Percentiles rank a stretch among this genome's conserved stretches.
Conservation (phyloP, 2,113 vertebrate genomes). For the Cryptomyrus ogoouensis region DNA sequence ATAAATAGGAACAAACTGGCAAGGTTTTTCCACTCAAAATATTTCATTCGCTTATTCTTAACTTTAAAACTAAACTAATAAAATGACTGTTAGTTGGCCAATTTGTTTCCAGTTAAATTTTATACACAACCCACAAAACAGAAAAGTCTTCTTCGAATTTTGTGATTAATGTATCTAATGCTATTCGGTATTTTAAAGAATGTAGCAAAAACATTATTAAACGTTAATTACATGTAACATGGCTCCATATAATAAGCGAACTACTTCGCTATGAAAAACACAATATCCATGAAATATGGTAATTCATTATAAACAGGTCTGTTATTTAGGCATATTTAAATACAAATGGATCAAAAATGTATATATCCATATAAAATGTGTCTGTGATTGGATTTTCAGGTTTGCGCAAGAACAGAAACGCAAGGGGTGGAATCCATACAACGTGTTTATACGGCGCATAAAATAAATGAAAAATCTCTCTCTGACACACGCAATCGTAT, state of each 20-base stretch:
- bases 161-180: background rate
- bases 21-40: background rate
- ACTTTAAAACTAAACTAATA: background rate
- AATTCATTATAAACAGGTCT: background rate
- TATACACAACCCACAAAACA: background rate
- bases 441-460: constrained; percentile 39
- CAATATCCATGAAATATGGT: background rate
- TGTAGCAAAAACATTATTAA: background rate
- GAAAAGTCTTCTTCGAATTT: background rate
- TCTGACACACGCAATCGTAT: constrained; percentile 77
- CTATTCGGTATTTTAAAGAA: background rate
- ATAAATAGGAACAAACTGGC: background rate
- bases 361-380: background rate
- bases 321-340: background rate
- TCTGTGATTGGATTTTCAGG: constrained; percentile 3
- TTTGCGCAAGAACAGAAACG: constrained; percentile 11
- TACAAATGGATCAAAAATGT: constrained; percentile 2
- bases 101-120: background rate
- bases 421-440: constrained; percentile 48
- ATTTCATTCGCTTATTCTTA: background rate
- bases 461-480: constrained; percentile 56
- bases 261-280: background rate
- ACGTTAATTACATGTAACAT: background rate
- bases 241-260: background rate
- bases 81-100: background rate